phyloP scores from a whole-genome alignment of 1,140 invertebrate genomes.

The Neodiprion pinetum region DNA sequence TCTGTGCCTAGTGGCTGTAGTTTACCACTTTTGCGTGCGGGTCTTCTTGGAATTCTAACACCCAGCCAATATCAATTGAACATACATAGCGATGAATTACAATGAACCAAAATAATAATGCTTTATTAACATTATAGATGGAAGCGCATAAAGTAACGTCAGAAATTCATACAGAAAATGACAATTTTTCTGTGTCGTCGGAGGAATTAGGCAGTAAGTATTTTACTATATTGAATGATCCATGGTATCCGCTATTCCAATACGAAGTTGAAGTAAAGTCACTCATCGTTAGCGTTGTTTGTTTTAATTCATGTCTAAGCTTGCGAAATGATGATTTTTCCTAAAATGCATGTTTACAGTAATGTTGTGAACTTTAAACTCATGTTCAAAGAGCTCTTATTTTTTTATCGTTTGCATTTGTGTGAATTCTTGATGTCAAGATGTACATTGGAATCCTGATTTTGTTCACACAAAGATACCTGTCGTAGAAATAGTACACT shows the following conservation, averaged over 20 bases:
- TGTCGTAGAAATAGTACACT: too few species aligned
- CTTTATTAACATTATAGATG: slow-evolving; percentile 26
- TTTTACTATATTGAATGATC: slow-evolving; percentile 24
- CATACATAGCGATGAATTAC: too few species aligned
- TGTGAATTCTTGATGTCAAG: too few species aligned
- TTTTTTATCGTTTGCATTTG: too few species aligned
- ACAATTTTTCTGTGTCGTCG: slow-evolving; percentile 44
- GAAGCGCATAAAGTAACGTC: slow-evolving; percentile 61
- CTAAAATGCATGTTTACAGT: slow-evolving; percentile 15
- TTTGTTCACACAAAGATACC: too few species aligned
- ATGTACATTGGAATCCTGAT: too few species aligned
- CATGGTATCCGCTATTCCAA: slow-evolving; percentile 32
- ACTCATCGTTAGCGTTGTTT: slow-evolving; percentile 12
- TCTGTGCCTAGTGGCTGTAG: too few species aligned
- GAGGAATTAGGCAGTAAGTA: slow-evolving; percentile 53
- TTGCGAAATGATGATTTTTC: slow-evolving; percentile 10
- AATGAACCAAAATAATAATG: too few species aligned
- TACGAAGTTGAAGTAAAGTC: not conserved
- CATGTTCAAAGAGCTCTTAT: too few species aligned
- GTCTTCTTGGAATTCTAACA: too few species aligned
- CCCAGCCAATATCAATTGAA: too few species aligned
- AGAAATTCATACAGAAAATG: slow-evolving; percentile 67
- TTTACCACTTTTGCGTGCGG: too few species aligned
- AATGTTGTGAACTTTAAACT: not conserved
- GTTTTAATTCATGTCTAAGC: slow-evolving; percentile 14